Percentiles rank a stretch among this genome's conserved stretches.
phyloP scores from a whole-genome alignment of 2,113 vertebrate species.

The Raphicerus campestris region DNA sequence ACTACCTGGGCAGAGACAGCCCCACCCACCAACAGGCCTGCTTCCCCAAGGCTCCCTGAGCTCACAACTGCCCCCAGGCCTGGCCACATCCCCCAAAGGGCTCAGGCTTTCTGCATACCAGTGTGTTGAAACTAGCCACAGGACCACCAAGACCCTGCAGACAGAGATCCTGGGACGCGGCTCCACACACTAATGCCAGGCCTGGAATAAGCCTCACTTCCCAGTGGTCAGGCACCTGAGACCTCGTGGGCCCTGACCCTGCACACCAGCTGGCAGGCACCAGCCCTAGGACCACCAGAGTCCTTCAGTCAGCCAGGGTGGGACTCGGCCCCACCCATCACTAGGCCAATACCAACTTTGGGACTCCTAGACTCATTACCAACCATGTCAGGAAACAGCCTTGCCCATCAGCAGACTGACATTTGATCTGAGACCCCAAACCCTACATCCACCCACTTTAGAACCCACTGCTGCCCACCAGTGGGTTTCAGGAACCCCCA shows the following conservation, averaged over 20 bases:
- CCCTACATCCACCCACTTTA: not conserved
- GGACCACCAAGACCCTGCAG: not conserved
- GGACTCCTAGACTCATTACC: not conserved
- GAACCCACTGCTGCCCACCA: not conserved
- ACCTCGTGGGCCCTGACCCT: not conserved
- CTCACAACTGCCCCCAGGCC: not conserved
- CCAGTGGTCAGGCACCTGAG: not conserved
- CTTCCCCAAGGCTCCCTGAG: not conserved
- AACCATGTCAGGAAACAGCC: not conserved
- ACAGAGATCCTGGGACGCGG: not conserved
- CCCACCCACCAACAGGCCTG: not conserved
- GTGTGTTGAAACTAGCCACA: not conserved
- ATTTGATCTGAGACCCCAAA: not conserved
- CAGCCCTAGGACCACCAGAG: not conserved
- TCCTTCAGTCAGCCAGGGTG: not conserved
- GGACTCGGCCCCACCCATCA: not conserved
- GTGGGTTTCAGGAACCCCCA: not conserved
- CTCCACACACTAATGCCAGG: not conserved
- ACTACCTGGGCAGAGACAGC: not conserved
- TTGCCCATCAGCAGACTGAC: not conserved
- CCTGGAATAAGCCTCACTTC: not conserved
- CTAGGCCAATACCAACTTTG: not conserved
- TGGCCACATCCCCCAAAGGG: not conserved
- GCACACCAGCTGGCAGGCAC: not conserved
- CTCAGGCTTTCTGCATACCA: not conserved